phyloP scores from a whole-genome alignment of 1,140 invertebrate species.

The Tetramorium alpestre region DNA sequence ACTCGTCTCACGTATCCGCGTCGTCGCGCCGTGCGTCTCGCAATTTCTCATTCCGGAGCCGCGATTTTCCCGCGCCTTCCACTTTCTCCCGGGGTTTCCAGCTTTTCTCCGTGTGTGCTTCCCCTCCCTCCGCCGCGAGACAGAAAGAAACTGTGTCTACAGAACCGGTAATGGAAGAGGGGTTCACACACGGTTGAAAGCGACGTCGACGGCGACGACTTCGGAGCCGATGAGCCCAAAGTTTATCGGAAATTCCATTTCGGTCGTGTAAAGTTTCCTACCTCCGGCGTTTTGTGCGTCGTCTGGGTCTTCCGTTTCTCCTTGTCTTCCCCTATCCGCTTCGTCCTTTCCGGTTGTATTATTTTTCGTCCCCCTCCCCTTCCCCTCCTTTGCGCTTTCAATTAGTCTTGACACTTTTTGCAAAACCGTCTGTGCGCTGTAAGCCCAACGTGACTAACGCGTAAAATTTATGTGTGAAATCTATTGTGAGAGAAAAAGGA shows the following conservation, averaged over 20 bases:
- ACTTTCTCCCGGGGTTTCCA: not conserved
- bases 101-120: not conserved
- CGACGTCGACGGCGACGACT: conserved; percentile 41
- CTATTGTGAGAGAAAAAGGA: not conserved
- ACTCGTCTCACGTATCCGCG: conserved; percentile 56
- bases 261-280: conserved; percentile 66
- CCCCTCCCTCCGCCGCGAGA: not conserved
- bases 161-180: conserved; percentile 44
- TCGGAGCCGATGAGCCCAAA: conserved; percentile 51
- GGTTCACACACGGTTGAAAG: conserved; percentile 25
- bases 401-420: conserved; percentile 35
- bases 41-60: conserved; percentile 39
- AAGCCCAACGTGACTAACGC: not conserved
- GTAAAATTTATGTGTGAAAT: not conserved
- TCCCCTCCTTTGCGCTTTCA: not conserved
- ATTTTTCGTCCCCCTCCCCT: not conserved
- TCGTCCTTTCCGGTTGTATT: conserved; percentile 12
- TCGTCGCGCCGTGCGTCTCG: conserved; percentile 12
- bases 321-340: not conserved
- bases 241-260: conserved; percentile 75
- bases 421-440: not conserved
- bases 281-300: conserved; percentile 6
- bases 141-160: conserved; percentile 49
- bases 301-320: not conserved
- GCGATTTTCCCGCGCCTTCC: conserved; percentile 60